These are phyloP conservation scores for Poliocrania exsul DNA, from an alignment of 2,797 vertebrate genomes.

Conservation along the genomic window DNA sequence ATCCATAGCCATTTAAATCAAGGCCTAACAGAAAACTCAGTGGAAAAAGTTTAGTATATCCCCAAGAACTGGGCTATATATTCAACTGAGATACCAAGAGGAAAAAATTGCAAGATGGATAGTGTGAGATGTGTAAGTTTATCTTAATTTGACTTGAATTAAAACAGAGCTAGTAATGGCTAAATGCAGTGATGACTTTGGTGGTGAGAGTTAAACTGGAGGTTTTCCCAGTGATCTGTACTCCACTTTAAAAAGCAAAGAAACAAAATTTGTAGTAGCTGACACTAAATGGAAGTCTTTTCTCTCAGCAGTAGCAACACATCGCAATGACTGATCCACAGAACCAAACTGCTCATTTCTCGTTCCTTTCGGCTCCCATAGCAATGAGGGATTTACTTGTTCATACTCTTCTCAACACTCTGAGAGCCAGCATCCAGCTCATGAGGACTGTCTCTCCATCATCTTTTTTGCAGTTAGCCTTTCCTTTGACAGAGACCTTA, in stretches of 20 bases:
- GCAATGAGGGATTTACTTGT: background rate
- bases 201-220: background rate
- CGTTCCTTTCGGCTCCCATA: background rate
- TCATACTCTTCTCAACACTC: background rate
- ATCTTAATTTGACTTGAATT: constrained; percentile 5
- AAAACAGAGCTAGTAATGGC: background rate
- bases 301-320: background rate
- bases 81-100: background rate
- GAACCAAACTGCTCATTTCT: constrained; percentile 25
- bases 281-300: background rate
- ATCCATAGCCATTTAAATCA: background rate
- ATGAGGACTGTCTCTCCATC: background rate
- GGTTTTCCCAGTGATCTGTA: background rate
- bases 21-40: background rate
- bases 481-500: background rate
- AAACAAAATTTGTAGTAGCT: constrained; percentile 9
- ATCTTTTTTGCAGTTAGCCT: background rate
- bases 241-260: constrained; percentile 8
- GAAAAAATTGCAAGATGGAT: background rate
- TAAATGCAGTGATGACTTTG: background rate
- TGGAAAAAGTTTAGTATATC: background rate
- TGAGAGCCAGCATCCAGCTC: constrained; percentile 16
- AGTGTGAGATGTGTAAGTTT: background rate
- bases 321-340: background rate
- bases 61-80: background rate